A percentile compares a stretch with the other conserved stretches of the same genome.
These are phyloP conservation scores for Saturnia japonica DNA, from an alignment of 2,888 invertebrate genomes.

Conservation along the genomic window DNA sequence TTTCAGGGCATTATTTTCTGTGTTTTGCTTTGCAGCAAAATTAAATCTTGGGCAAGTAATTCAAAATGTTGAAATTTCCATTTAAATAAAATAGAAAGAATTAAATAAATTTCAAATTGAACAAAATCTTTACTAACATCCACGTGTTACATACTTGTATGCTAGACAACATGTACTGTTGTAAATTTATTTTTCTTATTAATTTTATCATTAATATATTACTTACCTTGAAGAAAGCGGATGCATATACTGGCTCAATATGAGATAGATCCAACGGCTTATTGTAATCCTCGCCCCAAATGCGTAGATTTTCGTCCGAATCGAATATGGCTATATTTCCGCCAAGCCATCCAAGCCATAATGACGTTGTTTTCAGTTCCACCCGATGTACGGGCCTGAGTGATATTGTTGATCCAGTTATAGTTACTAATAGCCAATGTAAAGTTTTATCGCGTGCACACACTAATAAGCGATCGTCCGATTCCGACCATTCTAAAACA, in stretches of 20 bases:
- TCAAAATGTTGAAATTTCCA: too few relatives aligned
- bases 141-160: neutral
- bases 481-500: slow-evolving; percentile 91
- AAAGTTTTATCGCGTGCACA: slow-evolving; percentile 92
- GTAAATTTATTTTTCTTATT: neutral
- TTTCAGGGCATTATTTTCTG: too few relatives aligned
- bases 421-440: slow-evolving; percentile 90
- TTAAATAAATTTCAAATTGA: too few relatives aligned
- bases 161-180: neutral
- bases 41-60: too few relatives aligned
- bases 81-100: too few relatives aligned
- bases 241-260: slow-evolving; percentile 92
- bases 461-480: slow-evolving; percentile 91
- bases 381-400: slow-evolving; percentile 85
- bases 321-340: slow-evolving; percentile 94
- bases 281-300: slow-evolving; percentile 95
- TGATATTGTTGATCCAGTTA: slow-evolving; percentile 71
- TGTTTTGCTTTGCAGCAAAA: too few relatives aligned
- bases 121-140: too few relatives aligned
- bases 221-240: slow-evolving; percentile 91
- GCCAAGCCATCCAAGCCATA: slow-evolving; percentile 88
- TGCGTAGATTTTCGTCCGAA: slow-evolving; percentile 90
- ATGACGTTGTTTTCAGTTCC: slow-evolving; percentile 83
- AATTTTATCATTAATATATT: slow-evolving; percentile 18
- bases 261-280: slow-evolving; percentile 91